Evolutionary conservation across 1,140 invertebrate species (phyloP).

Genomic region (Camponotus vicinus): DNA sequence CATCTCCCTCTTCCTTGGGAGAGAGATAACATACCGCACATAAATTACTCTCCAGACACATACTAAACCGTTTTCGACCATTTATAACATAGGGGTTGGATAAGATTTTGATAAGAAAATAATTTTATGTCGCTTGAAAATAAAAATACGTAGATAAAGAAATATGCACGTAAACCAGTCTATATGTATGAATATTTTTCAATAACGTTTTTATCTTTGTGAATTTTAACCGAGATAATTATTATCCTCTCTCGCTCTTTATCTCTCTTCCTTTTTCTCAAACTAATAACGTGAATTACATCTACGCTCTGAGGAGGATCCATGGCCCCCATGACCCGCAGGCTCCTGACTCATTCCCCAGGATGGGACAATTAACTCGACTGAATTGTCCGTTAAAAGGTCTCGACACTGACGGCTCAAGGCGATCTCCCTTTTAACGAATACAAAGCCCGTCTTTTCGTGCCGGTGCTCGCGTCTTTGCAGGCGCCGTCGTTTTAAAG

Average conservation of each 20-base stretch:
- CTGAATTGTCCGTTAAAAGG: slow-evolving; percentile 77
- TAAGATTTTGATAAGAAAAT: background rate
- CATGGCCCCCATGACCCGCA: slow-evolving; percentile 61
- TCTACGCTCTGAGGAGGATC: slow-evolving; percentile 42
- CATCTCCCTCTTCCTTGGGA: too few relatives aligned
- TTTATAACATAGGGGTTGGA: background rate
- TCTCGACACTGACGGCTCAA: slow-evolving; percentile 74
- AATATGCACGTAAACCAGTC: background rate
- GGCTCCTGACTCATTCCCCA: slow-evolving; percentile 74
- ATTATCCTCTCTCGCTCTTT: slow-evolving; percentile 30
- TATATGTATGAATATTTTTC: background rate
- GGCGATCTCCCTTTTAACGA: slow-evolving; percentile 62
- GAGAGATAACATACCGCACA: background rate
- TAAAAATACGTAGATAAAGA: background rate
- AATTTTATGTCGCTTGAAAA: background rate
- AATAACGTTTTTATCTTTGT: background rate
- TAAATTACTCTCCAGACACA: slow-evolving; percentile 17
- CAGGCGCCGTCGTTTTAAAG: slow-evolving; percentile 15
- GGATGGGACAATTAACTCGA: slow-evolving; percentile 80
- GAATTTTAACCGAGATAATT: slow-evolving; percentile 27
- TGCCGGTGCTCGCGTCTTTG: background rate
- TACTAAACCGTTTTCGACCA: background rate
- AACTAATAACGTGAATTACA: slow-evolving; percentile 56
- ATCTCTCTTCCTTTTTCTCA: background rate
- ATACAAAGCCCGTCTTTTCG: slow-evolving; percentile 37